Conservation (phyloP, 2,888 invertebrate genomes). For the Pemphredon lugubris region DNA sequence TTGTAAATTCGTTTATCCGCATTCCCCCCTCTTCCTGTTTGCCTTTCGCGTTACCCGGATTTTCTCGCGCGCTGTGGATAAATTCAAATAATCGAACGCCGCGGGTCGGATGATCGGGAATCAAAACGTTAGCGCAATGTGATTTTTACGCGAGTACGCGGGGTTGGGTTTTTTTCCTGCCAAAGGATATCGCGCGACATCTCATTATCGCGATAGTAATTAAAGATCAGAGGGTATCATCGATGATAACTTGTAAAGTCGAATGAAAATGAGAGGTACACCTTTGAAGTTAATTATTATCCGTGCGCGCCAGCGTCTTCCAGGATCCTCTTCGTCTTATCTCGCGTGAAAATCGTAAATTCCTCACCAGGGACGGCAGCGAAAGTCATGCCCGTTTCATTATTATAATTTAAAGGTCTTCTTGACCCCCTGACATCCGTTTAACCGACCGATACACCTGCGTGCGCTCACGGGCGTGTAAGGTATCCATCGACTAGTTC, state of each 20-base stretch:
- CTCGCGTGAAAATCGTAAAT: conserved; percentile 27
- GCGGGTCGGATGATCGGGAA: no score
- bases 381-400: conserved; percentile 34
- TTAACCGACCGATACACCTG: conserved; percentile 31
- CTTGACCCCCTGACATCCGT: conserved; percentile 51
- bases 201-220: conserved; percentile 30
- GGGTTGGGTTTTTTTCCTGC: no score
- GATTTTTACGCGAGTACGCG: no score
- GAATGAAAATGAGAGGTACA: background rate
- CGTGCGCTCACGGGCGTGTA: conserved; percentile 6
- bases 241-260: conserved; percentile 27
- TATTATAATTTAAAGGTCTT: conserved; percentile 50
- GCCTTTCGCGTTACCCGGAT: background rate
- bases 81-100: no score
- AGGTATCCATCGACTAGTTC: conserved; percentile 12
- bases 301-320: background rate
- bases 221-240: conserved; percentile 31
- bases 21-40: conserved; percentile 3
- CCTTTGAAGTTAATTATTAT: background rate
- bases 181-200: background rate
- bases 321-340: background rate
- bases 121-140: background rate
- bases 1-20: conserved; percentile 45
- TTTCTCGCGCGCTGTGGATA: background rate
- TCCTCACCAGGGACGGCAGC: background rate